Conservation (phyloP, 2,113 vertebrate species). For the Ovibos moschatus region DNA sequence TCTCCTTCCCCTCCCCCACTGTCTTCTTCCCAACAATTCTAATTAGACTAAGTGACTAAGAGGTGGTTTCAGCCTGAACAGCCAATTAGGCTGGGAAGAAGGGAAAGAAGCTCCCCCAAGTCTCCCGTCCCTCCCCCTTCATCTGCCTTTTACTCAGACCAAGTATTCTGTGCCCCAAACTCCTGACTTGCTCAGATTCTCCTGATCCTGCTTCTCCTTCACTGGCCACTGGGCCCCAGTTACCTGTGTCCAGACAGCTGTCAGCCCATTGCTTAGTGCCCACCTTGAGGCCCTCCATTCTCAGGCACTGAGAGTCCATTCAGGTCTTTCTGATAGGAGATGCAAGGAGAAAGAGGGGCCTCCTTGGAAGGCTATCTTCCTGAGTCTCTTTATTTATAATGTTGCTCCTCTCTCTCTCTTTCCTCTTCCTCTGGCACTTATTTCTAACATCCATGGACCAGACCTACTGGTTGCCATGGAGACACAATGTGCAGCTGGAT, state of each 20-base stretch:
- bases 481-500: slow-evolving; percentile 73
- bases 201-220: background rate
- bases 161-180: background rate
- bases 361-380: slow-evolving; percentile 7
- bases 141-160: background rate
- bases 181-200: background rate
- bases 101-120: slow-evolving; percentile 20
- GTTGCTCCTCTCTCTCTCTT: slow-evolving; percentile 2
- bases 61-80: slow-evolving; percentile 65
- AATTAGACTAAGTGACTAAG: slow-evolving; percentile 76
- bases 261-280: background rate
- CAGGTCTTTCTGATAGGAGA: background rate
- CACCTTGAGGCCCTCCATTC: background rate
- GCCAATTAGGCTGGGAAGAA: slow-evolving; percentile 64
- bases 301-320: background rate
- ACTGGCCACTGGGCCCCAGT: background rate
- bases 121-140: background rate
- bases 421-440: slow-evolving; percentile 67
- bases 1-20: background rate
- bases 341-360: background rate
- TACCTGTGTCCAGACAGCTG: background rate
- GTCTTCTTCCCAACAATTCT: slow-evolving; percentile 50
- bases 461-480: slow-evolving; percentile 74
- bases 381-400: slow-evolving; percentile 32
- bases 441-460: slow-evolving; percentile 75